These are phyloP conservation scores for Poecilus cupreus DNA, from an alignment of 2,888 invertebrate species.

Conservation along the genomic window DNA sequence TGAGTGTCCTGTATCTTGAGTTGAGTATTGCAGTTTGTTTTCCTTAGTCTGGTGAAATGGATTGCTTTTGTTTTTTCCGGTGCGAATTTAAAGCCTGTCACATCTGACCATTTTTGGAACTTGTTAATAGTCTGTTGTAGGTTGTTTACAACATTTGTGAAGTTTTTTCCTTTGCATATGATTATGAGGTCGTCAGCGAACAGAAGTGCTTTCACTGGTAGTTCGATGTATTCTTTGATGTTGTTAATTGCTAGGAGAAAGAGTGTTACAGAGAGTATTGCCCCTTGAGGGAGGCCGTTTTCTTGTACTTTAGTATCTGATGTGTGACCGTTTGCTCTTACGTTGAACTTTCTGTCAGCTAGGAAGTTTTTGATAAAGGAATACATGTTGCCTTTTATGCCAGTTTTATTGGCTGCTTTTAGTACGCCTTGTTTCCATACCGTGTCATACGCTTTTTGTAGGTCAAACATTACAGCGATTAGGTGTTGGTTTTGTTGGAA, in stretches of 20 bases:
- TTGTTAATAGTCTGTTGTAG: neutral
- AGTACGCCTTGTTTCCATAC: neutral
- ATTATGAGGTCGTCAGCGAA: too few species aligned
- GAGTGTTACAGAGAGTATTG: neutral
- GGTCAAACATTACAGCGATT: slow-evolving; percentile 4
- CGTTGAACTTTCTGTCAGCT: neutral
- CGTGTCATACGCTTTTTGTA: too few species aligned
- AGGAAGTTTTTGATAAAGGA: slow-evolving; percentile 16
- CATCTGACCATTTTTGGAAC: neutral
- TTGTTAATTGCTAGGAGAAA: slow-evolving; percentile 14
- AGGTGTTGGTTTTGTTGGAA: slow-evolving; percentile 31
- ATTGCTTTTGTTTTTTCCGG: slow-evolving; percentile 38
- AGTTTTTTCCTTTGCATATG: slow-evolving; percentile 11
- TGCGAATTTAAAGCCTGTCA: neutral
- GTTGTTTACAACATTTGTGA: neutral
- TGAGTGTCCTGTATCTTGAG: too few species aligned
- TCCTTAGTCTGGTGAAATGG: neutral
- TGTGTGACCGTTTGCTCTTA: neutral
- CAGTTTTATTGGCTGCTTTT: neutral
- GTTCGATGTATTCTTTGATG: neutral
- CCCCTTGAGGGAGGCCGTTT: slow-evolving; percentile 20
- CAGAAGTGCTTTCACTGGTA: slow-evolving; percentile 1
- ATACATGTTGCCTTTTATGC: neutral
- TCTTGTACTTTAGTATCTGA: neutral
- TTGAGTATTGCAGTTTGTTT: neutral